Evolutionary conservation across 2,797 vertebrate genomes (phyloP).

Genomic region (Tadarida brasiliensis): DNA sequence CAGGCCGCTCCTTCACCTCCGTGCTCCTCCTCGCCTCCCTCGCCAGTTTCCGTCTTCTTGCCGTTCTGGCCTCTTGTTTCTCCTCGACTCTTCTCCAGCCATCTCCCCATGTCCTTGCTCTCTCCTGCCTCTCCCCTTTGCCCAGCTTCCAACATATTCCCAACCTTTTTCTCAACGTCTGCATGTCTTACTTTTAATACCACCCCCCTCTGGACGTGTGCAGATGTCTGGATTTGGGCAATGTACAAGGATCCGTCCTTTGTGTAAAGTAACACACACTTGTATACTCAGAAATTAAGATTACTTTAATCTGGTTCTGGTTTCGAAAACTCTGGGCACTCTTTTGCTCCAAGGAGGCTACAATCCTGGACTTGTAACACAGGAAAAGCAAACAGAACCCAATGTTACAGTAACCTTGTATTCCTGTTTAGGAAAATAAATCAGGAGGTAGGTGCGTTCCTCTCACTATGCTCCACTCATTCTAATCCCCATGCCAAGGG

Average conservation of each 20-base stretch:
- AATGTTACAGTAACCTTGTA: not conserved
- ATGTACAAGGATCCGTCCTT: not conserved
- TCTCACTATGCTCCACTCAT: not conserved
- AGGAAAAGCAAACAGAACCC: not conserved
- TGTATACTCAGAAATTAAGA: not conserved
- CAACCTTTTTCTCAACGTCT: too few species aligned
- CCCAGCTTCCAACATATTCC: not conserved
- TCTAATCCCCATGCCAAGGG: not conserved
- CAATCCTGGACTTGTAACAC: not conserved
- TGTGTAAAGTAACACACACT: not conserved
- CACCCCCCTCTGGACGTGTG: rapidly evolving
- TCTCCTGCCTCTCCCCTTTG: not conserved
- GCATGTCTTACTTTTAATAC: not conserved
- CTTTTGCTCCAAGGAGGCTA: not conserved
- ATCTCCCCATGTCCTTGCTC: not conserved
- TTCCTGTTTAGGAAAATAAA: not conserved
- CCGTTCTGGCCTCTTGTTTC: not conserved
- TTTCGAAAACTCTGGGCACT: not conserved
- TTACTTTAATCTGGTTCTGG: not conserved
- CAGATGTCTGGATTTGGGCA: not conserved
- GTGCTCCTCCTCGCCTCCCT: too few species aligned
- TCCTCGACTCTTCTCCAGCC: not conserved
- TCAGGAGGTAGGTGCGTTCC: not conserved
- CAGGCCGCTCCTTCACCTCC: not conserved
- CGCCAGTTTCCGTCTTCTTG: not conserved